phyloP scores from a whole-genome alignment of 2,113 vertebrate species.

The Calonectris borealis region DNA sequence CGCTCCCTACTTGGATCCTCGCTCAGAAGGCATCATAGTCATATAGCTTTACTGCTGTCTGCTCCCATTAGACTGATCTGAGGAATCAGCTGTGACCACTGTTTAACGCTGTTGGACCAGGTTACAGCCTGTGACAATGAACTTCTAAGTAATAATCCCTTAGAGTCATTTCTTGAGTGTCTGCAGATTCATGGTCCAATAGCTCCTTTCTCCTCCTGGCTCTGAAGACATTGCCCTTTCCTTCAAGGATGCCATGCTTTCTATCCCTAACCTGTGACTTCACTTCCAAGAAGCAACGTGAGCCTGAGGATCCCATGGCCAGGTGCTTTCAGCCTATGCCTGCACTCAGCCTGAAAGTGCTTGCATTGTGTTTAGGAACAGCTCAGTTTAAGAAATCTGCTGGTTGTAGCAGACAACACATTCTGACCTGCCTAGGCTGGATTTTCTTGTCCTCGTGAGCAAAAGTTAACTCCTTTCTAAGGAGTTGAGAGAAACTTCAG shows the following conservation, averaged over 20 bases:
- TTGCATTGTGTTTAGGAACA: not conserved
- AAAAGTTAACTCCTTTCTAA: not conserved
- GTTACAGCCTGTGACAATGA: not conserved
- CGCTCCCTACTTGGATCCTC: not conserved
- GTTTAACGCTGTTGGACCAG: not conserved
- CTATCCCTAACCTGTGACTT: not conserved
- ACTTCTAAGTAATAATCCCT: not conserved
- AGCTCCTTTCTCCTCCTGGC: not conserved
- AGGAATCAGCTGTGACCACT: not conserved
- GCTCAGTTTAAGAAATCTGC: not conserved
- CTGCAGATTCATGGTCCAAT: not conserved
- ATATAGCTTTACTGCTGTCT: not conserved
- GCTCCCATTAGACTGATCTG: not conserved
- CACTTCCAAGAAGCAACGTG: not conserved
- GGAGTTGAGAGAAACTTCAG: not conserved
- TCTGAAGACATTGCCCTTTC: not conserved
- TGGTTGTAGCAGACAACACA: not conserved
- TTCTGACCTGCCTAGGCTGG: not conserved
- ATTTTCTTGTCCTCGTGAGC: not conserved
- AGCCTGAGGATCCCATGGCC: not conserved
- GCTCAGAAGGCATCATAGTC: not conserved
- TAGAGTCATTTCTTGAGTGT: not conserved
- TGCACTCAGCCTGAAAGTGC: not conserved
- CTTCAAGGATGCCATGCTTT: not conserved
- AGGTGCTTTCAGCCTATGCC: not conserved